Percentiles rank a stretch among this genome's conserved stretches.
Conservation (phyloP, 2,797 vertebrate genomes). For the Mus caroli region DNA sequence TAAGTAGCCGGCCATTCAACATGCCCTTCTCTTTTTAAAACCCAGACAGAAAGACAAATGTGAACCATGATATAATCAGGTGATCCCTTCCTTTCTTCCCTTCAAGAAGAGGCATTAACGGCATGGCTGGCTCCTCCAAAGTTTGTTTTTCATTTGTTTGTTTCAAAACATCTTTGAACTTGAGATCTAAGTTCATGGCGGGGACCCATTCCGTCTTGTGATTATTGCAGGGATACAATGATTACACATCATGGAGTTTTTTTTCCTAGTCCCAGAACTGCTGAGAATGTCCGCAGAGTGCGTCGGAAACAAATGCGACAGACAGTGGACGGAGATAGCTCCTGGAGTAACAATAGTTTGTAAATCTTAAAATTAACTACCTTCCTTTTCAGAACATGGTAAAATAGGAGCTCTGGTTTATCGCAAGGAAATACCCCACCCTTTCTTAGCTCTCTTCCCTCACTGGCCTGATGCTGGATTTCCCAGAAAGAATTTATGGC, state of each 20-base stretch:
- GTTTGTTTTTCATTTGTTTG: constrained; percentile 15
- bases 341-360: background rate
- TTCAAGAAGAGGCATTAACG: constrained; percentile 40
- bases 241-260: background rate
- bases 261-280: background rate
- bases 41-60: constrained; percentile 69
- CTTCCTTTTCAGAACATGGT: constrained; percentile 25
- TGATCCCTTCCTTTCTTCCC: constrained; percentile 24
- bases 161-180: constrained; percentile 54
- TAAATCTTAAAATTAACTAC: constrained; percentile 44
- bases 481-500: constrained; percentile 77
- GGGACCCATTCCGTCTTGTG: background rate
- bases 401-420: constrained; percentile 47
- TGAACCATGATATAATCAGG: constrained; percentile 63
- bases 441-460: constrained; percentile 35
- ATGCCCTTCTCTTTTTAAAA: constrained; percentile 58
- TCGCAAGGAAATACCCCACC: constrained; percentile 29
- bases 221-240: background rate
- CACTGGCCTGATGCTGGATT: constrained; percentile 64
- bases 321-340: background rate
- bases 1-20: constrained; percentile 74
- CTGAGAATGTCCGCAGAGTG: background rate
- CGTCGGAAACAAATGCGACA: background rate
- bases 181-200: constrained; percentile 16
- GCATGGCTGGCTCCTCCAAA: background rate